A percentile compares a stretch with the other conserved stretches of the same genome.
These are phyloP conservation scores for Steatornis caripensis DNA, from an alignment of 2,113 vertebrate species.

Conservation along the genomic window DNA sequence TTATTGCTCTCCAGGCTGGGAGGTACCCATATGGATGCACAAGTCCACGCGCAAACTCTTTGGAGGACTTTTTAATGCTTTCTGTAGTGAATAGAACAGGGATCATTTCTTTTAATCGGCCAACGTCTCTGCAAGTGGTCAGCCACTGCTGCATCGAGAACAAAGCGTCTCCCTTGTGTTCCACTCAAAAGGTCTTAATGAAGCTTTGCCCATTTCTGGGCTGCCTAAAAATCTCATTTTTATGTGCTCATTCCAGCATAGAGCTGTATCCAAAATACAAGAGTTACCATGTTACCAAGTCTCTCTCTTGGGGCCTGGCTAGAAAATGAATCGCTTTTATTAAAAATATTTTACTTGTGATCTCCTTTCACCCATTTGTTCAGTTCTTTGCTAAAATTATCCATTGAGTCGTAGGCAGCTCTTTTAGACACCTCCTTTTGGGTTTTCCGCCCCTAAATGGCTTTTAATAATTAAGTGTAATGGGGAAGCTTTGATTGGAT, in stretches of 20 bases:
- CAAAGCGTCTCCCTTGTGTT: not conserved
- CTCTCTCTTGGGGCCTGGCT: not conserved
- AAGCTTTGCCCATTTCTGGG: not conserved
- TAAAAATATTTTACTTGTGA: not conserved
- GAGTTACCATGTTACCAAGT: not conserved
- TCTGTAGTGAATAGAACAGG: not conserved
- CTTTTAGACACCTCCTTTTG: not conserved
- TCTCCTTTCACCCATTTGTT: not conserved
- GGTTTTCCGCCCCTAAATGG: not conserved
- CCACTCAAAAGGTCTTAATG: not conserved
- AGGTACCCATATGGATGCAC: not conserved
- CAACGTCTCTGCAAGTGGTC: not conserved
- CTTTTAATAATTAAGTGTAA: constrained; percentile 67
- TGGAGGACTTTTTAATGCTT: not conserved
- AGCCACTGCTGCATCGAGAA: not conserved
- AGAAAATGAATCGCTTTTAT: not conserved
- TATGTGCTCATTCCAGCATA: not conserved
- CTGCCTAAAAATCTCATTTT: not conserved
- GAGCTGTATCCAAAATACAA: not conserved
- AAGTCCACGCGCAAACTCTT: not conserved
- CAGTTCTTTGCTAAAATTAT: not conserved
- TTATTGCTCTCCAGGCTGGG: not conserved
- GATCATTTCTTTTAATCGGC: not conserved
- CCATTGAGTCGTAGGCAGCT: not conserved
- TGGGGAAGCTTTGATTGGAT: constrained; percentile 64